A percentile compares a stretch with the other conserved stretches of the same genome.
phyloP scores from a whole-genome alignment of 1,140 invertebrate genomes.

The Drosophila lacteicornis region DNA sequence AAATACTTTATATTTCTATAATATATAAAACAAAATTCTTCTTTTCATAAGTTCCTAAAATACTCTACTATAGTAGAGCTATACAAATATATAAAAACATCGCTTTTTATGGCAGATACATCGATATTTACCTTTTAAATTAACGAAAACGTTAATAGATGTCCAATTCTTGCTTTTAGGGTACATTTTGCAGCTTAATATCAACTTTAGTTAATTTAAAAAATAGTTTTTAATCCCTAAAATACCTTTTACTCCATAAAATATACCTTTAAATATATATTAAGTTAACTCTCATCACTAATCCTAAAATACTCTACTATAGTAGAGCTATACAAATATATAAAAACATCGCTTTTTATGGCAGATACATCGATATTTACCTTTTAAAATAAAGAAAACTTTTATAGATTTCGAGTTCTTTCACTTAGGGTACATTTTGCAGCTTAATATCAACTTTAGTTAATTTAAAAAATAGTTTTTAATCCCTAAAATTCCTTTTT shows the following conservation, averaged over 20 bases:
- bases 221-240: background rate
- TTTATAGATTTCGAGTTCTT: background rate
- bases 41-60: too few species aligned
- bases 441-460: background rate
- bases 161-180: background rate
- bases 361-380: background rate
- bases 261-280: too few species aligned
- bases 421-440: too few species aligned
- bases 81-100: too few species aligned
- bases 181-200: too few species aligned
- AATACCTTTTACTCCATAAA: fast-evolving
- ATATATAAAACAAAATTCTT: background rate
- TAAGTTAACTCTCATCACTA: too few species aligned
- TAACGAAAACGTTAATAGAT: too few species aligned
- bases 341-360: too few species aligned
- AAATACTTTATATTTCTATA: background rate
- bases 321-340: too few species aligned
- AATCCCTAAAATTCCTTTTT: background rate
- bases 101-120: too few species aligned
- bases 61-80: too few species aligned
- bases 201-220: background rate
- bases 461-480: background rate
- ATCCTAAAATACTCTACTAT: too few species aligned
- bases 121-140: background rate
- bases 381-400: background rate